Conservation (phyloP, 2,797 vertebrate species). For the Argya squamiceps region DNA sequence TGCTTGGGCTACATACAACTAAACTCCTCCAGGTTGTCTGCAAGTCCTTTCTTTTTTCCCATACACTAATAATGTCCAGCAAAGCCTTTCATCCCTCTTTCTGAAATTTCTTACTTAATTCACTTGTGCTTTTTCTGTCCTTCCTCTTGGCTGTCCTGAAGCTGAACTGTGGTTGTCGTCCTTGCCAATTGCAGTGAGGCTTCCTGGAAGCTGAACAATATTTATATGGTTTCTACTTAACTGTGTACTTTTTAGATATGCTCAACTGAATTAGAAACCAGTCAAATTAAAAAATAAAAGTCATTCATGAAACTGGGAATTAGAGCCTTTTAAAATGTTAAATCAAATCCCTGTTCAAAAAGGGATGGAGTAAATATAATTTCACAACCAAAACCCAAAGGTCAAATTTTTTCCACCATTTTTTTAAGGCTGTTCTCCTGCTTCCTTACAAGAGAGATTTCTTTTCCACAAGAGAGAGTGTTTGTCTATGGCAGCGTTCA, state of each 20-base stretch:
- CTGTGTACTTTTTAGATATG: neutral
- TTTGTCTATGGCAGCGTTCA: neutral
- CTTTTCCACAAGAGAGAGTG: neutral
- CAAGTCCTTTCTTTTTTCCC: neutral
- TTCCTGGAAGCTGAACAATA: neutral
- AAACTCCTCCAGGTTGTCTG: neutral
- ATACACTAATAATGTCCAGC: neutral
- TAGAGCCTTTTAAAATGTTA: neutral
- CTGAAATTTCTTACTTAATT: neutral
- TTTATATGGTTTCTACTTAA: neutral
- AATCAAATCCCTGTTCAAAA: neutral
- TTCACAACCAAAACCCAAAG: neutral
- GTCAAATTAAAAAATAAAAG: slow-evolving; percentile 11
- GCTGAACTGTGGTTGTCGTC: neutral
- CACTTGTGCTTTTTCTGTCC: neutral
- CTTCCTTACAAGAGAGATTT: neutral
- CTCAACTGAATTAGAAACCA: neutral
- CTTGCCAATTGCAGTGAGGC: neutral
- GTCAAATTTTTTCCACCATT: neutral
- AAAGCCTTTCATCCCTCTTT: neutral
- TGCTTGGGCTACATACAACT: neutral
- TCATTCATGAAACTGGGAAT: slow-evolving; percentile 6
- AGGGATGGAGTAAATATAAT: neutral
- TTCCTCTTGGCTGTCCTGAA: neutral
- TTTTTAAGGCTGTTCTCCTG: neutral